phyloP scores from a whole-genome alignment of 2,113 vertebrate genomes.

The Pan troglodytes region NHGRI_mPanTro3-v2.1_pri NC_072413.2:96952501-96953000 shows the following conservation, averaged over 20 bases:
- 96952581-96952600: background rate
- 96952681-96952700: rapidly evolving
- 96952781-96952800: rapidly evolving
- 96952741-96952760: rapidly evolving
- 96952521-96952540: background rate
- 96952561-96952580: background rate
- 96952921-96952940: background rate
- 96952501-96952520: background rate
- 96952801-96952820: rapidly evolving
- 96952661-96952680: rapidly evolving
- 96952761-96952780: rapidly evolving
- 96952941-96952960: background rate
- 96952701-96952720: rapidly evolving
- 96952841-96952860: rapidly evolving
- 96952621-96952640: rapidly evolving
- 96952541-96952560: background rate
- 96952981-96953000: background rate
- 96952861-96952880: background rate
- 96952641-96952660: background rate
- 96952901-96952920: background rate
- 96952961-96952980: background rate
- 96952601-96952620: background rate
- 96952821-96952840: rapidly evolving
- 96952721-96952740: background rate
- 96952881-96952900: rapidly evolving